These are phyloP conservation scores for Xestia sexstrigata DNA, from an alignment of 2,888 invertebrate genomes.

Conservation along the genomic window DNA sequence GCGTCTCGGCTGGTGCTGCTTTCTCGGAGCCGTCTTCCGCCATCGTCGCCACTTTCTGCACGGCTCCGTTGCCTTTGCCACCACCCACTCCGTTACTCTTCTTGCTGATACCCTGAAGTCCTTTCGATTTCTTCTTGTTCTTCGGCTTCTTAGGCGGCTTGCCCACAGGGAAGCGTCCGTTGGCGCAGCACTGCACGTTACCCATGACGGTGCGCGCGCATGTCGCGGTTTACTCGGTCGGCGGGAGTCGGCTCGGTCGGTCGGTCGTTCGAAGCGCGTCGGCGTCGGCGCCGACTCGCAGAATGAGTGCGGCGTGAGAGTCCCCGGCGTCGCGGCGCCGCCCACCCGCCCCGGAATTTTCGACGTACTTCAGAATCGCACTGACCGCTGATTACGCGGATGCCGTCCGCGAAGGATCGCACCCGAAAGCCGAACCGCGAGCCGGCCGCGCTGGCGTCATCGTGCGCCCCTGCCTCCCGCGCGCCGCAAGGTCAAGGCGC, in stretches of 20 bases:
- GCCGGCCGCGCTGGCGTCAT: constrained; percentile 89
- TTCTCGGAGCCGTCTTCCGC: constrained; percentile 83
- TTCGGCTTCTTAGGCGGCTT: constrained; percentile 83
- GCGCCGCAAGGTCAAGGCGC: constrained; percentile 89
- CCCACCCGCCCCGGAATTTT: constrained; percentile 88
- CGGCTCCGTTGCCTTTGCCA: constrained; percentile 80
- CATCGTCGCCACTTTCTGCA: constrained; percentile 81
- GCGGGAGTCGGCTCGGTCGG: constrained; percentile 88
- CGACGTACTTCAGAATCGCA: constrained; percentile 85
- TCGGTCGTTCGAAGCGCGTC: constrained; percentile 90
- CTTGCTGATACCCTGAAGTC: constrained; percentile 77
- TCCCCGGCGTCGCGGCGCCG: constrained; percentile 82
- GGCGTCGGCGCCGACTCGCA: constrained; percentile 90
- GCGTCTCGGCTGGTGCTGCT: constrained; percentile 78
- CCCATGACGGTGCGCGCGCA: constrained; percentile 89
- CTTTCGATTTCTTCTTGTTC: constrained; percentile 78
- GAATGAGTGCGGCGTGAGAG: constrained; percentile 85
- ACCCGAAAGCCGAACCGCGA: constrained; percentile 89
- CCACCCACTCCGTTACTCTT: constrained; percentile 84
- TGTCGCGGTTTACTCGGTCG: constrained; percentile 87
- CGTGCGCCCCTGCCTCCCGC: constrained; percentile 86
- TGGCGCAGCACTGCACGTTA: constrained; percentile 90
- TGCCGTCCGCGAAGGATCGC: constrained; percentile 89
- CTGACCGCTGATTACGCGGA: constrained; percentile 90
- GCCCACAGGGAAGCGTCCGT: constrained; percentile 85